phyloP scores from a whole-genome alignment of 2,888 invertebrate species.

The Himalopsyche kuldschensis region DNA sequence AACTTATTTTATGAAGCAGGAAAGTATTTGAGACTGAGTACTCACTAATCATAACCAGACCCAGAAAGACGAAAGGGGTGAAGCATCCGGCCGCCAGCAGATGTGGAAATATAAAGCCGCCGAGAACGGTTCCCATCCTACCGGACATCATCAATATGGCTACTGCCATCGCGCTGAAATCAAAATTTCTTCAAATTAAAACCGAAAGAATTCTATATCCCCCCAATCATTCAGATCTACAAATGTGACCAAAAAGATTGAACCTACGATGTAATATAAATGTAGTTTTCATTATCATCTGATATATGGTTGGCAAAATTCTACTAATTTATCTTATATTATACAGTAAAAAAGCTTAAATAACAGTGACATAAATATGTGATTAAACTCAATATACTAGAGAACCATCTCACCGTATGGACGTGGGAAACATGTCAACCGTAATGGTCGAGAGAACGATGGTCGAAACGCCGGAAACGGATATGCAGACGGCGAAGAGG shows the following conservation, averaged over 20 bases:
- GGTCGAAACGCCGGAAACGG: constrained; percentile 21
- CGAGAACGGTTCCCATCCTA: constrained; percentile 69
- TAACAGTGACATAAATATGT: too few species aligned
- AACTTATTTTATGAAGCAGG: too few species aligned
- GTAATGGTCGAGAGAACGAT: constrained; percentile 28
- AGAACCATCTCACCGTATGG: constrained; percentile 27
- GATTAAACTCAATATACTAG: neutral
- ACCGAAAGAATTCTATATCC: neutral
- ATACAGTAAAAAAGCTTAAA: too few species aligned
- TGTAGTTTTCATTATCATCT: too few species aligned
- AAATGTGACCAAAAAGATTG: too few species aligned
- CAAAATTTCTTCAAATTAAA: neutral
- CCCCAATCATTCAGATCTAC: too few species aligned
- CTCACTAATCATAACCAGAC: constrained; percentile 63
- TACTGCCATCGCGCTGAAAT: constrained; percentile 70
- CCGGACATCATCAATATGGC: constrained; percentile 73
- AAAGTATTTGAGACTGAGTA: neutral
- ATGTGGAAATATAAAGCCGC: constrained; percentile 71
- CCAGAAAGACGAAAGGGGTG: constrained; percentile 72
- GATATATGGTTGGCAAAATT: too few species aligned
- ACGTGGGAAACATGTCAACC: constrained; percentile 37
- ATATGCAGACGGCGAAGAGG: constrained; percentile 42
- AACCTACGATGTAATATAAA: too few species aligned
- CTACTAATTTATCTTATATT: too few species aligned
- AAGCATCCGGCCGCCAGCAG: constrained; percentile 69